These are phyloP conservation scores for Axis porcinus DNA, from an alignment of 2,113 vertebrate genomes.

Conservation along the genomic window DNA sequence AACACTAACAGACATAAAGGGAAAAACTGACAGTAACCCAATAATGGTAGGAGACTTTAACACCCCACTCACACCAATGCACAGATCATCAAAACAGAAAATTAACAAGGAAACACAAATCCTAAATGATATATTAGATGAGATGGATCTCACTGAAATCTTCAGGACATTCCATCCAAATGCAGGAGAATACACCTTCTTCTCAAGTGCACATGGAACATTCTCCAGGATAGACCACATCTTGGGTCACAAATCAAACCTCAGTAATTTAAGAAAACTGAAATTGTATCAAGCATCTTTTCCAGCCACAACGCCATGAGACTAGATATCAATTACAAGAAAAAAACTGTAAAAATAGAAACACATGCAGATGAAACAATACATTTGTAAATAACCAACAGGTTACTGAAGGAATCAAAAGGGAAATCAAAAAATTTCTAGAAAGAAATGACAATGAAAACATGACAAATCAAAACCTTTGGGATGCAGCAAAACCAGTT, in stretches of 20 bases:
- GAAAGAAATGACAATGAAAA: neutral
- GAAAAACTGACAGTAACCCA: neutral
- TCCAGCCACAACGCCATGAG: accelerated
- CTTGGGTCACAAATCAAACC: neutral
- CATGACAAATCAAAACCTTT: neutral
- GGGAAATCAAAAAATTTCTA: neutral
- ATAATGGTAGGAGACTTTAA: too few species aligned
- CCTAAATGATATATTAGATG: neutral
- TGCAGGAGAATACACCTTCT: neutral
- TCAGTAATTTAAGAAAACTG: neutral
- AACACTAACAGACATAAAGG: neutral
- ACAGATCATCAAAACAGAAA: neutral
- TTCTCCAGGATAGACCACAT: neutral
- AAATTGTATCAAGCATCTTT: neutral
- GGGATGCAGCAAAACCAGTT: neutral
- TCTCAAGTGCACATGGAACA: neutral
- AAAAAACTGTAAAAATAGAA: neutral
- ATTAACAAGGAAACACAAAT: neutral
- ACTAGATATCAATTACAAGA: neutral
- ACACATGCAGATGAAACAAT: neutral
- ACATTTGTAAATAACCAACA: neutral
- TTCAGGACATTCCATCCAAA: neutral
- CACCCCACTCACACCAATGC: neutral
- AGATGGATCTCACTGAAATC: neutral
- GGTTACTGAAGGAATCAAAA: neutral